phyloP scores from a whole-genome alignment of 2,113 vertebrate species.

The Indicator indicator region DNA sequence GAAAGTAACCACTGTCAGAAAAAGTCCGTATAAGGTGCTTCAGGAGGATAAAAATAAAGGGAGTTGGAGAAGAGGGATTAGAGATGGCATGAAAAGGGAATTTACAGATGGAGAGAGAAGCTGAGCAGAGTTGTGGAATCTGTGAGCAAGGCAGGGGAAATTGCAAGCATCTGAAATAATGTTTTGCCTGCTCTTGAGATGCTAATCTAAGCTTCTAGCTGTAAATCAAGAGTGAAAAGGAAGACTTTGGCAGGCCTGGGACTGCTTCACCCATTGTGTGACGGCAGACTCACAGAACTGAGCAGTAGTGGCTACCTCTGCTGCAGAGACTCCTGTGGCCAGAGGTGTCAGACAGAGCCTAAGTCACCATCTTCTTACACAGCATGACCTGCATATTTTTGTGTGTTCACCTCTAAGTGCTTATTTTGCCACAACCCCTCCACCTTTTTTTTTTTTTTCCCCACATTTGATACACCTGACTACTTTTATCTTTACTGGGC shows the following conservation, averaged over 20 bases:
- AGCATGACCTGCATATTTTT: not conserved
- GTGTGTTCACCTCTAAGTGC: too few species aligned
- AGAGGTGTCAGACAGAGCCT: not conserved
- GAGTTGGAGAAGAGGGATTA: not conserved
- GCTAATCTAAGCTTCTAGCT: not conserved
- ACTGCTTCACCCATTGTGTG: fast-evolving
- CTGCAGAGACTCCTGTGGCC: not conserved
- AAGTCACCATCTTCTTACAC: not conserved
- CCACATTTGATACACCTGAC: not conserved
- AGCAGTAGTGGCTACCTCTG: not conserved
- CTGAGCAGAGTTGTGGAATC: not conserved
- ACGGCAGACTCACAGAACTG: fast-evolving
- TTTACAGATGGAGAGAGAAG: not conserved
- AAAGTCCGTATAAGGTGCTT: not conserved
- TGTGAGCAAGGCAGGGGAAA: not conserved
- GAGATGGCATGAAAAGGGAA: not conserved
- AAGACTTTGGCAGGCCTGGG: not conserved
- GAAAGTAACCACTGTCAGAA: not conserved
- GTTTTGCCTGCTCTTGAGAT: not conserved
- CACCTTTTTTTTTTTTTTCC: too few species aligned
- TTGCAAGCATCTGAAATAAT: not conserved
- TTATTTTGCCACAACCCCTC: not conserved
- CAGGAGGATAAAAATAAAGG: not conserved
- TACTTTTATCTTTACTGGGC: not conserved
- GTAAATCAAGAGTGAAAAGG: not conserved